Conservation (phyloP, 1,140 invertebrate species). For the Drosophila punjabiensis region DNA sequence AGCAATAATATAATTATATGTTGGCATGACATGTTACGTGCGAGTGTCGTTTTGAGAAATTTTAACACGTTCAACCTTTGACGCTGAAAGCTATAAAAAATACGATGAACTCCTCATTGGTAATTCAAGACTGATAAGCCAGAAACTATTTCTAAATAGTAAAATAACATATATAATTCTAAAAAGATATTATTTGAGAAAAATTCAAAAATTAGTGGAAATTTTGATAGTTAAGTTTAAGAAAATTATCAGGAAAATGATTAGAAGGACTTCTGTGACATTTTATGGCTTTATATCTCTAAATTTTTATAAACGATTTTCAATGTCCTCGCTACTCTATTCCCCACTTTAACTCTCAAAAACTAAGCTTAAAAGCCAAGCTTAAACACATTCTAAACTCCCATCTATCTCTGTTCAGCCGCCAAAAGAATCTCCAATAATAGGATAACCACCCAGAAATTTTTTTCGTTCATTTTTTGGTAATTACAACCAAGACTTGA, state of each 20-base stretch:
- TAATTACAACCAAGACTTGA: constrained; percentile 60
- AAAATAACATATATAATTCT: background rate
- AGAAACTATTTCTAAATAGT: background rate
- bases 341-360: background rate
- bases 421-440: constrained; percentile 42
- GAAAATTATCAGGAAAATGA: background rate
- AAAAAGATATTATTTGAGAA: background rate
- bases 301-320: background rate
- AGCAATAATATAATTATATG: constrained; percentile 79
- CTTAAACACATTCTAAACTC: constrained; percentile 1
- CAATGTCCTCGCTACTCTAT: background rate
- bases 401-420: background rate
- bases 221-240: background rate
- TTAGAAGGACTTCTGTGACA: background rate
- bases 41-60: constrained; percentile 65
- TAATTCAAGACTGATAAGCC: constrained; percentile 8
- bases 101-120: too few species aligned
- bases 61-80: constrained; percentile 56
- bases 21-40: constrained; percentile 80
- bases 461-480: constrained; percentile 36
- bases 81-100: background rate
- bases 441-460: constrained; percentile 2
- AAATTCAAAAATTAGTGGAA: background rate
- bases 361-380: background rate
- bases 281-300: background rate